Evolutionary conservation across 2,888 invertebrate genomes (phyloP).

Genomic region (Dyspetes luteomarginatus): DNA sequence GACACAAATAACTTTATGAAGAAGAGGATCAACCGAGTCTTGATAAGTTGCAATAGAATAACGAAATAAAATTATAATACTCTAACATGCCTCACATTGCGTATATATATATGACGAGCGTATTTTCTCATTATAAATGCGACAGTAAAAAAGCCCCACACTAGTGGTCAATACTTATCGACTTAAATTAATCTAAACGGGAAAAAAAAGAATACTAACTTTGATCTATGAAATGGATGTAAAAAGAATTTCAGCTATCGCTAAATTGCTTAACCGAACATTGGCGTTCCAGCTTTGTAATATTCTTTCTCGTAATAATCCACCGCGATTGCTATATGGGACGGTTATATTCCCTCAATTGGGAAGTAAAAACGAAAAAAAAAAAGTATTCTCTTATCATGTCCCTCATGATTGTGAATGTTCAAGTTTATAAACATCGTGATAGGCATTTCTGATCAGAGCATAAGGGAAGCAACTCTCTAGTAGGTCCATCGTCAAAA

Average conservation of each 20-base stretch:
- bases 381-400: not conserved
- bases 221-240: constrained; percentile 47
- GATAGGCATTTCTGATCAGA: constrained; percentile 98
- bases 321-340: constrained; percentile 38
- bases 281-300: constrained; percentile 55
- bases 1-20: constrained; percentile 6
- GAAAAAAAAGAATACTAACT: constrained; percentile 33
- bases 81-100: constrained; percentile 43
- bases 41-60: constrained; percentile 47
- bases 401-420: constrained; percentile 84
- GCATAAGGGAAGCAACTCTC: constrained; percentile 99
- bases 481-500: constrained; percentile 98
- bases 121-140: constrained; percentile 49
- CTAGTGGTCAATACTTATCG: constrained; percentile 13
- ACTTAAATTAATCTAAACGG: constrained; percentile 34
- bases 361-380: constrained; percentile 27
- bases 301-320: constrained; percentile 39
- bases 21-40: constrained; percentile 19
- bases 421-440: constrained; percentile 96
- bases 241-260: constrained; percentile 42
- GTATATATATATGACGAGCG: constrained; percentile 16
- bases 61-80: constrained; percentile 58
- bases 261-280: constrained; percentile 42
- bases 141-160: constrained; percentile 17
- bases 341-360: constrained; percentile 54